Conservation (phyloP, 2,113 vertebrate species). For the Ictidomys tridecemlineatus region DNA sequence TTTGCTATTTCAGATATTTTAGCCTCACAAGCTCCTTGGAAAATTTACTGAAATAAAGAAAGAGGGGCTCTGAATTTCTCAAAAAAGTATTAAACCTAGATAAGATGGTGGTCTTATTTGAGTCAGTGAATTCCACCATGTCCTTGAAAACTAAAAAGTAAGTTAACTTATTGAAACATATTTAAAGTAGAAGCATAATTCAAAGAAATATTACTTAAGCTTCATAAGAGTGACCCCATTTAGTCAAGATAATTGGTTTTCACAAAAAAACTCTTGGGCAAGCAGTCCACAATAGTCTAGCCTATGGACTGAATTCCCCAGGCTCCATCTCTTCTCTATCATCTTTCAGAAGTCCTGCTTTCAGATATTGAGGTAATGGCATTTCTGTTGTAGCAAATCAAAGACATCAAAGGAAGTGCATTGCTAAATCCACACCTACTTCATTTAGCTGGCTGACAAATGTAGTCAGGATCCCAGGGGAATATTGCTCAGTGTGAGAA, state of each 20-base stretch:
- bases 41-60: conserved; percentile 60
- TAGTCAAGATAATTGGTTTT: conserved; percentile 57
- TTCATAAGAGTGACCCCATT: conserved; percentile 29
- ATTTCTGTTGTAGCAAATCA: conserved; percentile 9
- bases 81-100: conserved; percentile 35
- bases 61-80: conserved; percentile 41
- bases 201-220: conserved; percentile 58
- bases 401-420: conserved; percentile 24
- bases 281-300: not conserved
- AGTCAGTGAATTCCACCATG: conserved; percentile 3
- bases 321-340: not conserved
- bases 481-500: conserved; percentile 27
- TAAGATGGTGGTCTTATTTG: conserved; percentile 46
- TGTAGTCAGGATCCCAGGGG: not conserved
- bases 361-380: not conserved
- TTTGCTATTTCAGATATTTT: conserved; percentile 49
- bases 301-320: not conserved
- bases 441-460: conserved; percentile 12
- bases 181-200: conserved; percentile 65
- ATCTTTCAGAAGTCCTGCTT: conserved; percentile 12
- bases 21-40: conserved; percentile 6
- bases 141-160: conserved; percentile 58
- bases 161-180: conserved; percentile 60
- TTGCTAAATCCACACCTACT: conserved; percentile 28
- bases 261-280: conserved; percentile 16